Conservation (phyloP, 1,140 invertebrate genomes). For the Dolichoris vasculosae region DNA sequence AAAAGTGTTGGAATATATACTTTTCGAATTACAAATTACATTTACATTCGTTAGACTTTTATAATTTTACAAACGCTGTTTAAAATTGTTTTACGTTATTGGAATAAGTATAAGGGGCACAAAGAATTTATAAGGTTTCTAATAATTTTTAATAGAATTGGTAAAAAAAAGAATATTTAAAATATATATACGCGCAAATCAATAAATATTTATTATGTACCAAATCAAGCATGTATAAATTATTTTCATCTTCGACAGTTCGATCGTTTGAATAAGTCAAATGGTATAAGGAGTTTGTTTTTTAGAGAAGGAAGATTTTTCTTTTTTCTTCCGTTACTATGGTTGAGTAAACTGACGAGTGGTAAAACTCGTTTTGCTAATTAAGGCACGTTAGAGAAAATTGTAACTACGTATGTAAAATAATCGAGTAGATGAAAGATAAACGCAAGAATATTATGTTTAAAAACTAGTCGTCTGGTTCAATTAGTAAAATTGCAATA, state of each 20-base stretch:
- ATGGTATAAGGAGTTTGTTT: neutral
- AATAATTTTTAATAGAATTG: neutral
- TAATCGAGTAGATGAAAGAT: slow-evolving; percentile 39
- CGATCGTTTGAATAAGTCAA: slow-evolving; percentile 17
- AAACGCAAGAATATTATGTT: slow-evolving; percentile 25
- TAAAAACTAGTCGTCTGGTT: slow-evolving; percentile 30
- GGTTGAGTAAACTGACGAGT: slow-evolving; percentile 9
- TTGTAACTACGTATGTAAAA: slow-evolving; percentile 46
- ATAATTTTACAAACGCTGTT: neutral
- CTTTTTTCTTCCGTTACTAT: neutral
- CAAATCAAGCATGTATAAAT: neutral
- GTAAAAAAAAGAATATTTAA: neutral
- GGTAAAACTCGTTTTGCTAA: slow-evolving; percentile 43
- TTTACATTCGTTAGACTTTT: neutral
- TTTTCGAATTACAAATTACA: neutral
- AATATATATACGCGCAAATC: neutral
- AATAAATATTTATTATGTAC: slow-evolving; percentile 6
- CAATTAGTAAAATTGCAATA: slow-evolving; percentile 27
- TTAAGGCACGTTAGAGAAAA: slow-evolving; percentile 39
- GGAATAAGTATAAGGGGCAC: neutral
- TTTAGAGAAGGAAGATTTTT: neutral
- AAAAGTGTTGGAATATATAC: too few relatives aligned
- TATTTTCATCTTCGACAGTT: slow-evolving; percentile 12
- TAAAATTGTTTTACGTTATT: neutral
- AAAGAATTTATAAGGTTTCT: neutral